phyloP scores from a whole-genome alignment of 35 echinoderm and acorn worm genomes.

The Stichopus chloronotus region DNA sequence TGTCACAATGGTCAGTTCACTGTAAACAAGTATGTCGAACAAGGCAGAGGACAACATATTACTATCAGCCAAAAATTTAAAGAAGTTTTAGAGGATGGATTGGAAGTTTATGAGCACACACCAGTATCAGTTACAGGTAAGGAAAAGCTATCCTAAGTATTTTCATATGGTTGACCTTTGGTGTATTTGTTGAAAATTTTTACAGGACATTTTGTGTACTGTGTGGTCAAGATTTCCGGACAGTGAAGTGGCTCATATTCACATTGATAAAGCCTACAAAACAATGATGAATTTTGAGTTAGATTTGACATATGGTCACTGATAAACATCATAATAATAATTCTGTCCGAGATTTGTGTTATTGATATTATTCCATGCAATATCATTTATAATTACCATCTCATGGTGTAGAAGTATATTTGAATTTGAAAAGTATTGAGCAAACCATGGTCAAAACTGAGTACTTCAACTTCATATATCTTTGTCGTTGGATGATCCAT shows the following conservation, averaged over 20 bases:
- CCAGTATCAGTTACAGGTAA: background rate
- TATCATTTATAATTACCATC: no score
- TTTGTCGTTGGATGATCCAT: no score
- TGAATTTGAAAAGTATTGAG: no score
- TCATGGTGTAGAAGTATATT: no score
- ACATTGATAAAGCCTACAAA: background rate
- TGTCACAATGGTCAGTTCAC: slow-evolving; percentile 13
- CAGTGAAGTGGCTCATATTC: background rate
- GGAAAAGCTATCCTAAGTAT: background rate
- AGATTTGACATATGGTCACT: background rate
- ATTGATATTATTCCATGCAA: no score
- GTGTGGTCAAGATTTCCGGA: background rate
- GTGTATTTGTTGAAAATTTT: background rate
- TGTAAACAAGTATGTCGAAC: slow-evolving; percentile 15
- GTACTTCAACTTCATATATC: no score
- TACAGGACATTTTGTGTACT: background rate
- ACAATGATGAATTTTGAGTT: background rate
- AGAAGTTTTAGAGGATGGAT: slow-evolving; percentile 9
- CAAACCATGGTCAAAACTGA: no score
- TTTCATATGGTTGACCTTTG: background rate
- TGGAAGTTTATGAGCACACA: background rate
- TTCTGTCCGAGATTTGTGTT: no score
- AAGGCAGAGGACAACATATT: background rate
- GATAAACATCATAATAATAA: no score
- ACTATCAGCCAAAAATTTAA: slow-evolving; percentile 12